Percentiles rank a stretch among this genome's conserved stretches.
Conservation (phyloP, 1,140 invertebrate species). For the Gryon sp. region DNA sequence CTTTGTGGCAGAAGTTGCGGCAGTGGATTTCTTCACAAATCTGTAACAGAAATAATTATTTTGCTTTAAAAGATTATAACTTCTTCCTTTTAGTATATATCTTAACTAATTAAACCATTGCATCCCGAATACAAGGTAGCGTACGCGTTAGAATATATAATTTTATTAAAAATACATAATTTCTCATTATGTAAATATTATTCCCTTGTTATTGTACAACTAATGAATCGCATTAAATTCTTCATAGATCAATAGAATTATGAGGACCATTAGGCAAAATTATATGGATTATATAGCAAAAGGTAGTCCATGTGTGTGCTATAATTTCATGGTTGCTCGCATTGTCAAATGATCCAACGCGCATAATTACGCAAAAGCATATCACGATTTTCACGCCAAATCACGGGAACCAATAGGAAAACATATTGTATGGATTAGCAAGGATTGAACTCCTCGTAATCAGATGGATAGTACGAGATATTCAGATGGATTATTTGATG, state of each 20-base stretch:
- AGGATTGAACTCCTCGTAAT: conserved; percentile 23
- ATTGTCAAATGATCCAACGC: conserved; percentile 23
- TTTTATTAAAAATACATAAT: too few relatives aligned
- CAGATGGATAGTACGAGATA: conserved; percentile 9
- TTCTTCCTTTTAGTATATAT: too few relatives aligned
- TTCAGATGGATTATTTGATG: conserved; percentile 14
- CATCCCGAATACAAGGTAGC: too few relatives aligned
- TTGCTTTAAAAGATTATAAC: not conserved
- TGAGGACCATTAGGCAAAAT: conserved; percentile 6
- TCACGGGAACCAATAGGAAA: conserved; percentile 20
- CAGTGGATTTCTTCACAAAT: conserved; percentile 85
- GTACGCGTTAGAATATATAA: too few relatives aligned
- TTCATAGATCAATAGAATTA: not conserved
- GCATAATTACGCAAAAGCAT: conserved; percentile 29
- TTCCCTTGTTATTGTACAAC: not conserved
- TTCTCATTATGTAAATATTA: too few relatives aligned
- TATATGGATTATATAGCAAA: conserved; percentile 14
- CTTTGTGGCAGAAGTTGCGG: conserved; percentile 81
- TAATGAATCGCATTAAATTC: conserved; percentile 3
- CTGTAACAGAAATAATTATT: conserved; percentile 14
- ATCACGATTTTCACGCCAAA: conserved; percentile 29
- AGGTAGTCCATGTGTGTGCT: not conserved
- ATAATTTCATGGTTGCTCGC: conserved; percentile 5
- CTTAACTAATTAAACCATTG: too few relatives aligned
- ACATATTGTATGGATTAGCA: conserved; percentile 30